Evolutionary conservation across 2,797 vertebrate species (phyloP).

Genomic region (Phalloptychus januarius): DNA sequence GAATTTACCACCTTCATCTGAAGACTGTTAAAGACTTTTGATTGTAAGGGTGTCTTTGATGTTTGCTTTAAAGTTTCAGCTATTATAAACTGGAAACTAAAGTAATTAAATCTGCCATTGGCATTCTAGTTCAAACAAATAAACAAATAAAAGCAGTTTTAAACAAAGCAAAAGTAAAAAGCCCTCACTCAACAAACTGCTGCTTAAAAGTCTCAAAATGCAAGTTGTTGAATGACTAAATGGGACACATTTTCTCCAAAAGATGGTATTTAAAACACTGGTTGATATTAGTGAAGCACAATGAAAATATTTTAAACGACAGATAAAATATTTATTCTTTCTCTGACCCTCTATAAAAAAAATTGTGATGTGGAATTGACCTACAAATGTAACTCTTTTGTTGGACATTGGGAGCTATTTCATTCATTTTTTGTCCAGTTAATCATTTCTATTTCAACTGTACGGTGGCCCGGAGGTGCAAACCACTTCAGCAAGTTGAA

Average conservation of each 20-base stretch:
- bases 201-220: background rate
- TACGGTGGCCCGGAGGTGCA: no score
- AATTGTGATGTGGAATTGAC: background rate
- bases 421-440: background rate
- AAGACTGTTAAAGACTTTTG: background rate
- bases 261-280: background rate
- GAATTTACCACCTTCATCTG: slow-evolving; percentile 26
- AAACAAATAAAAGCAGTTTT: background rate
- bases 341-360: background rate
- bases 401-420: background rate
- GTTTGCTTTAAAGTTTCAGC: slow-evolving; percentile 3
- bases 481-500: no score
- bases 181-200: background rate
- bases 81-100: background rate
- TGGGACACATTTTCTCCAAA: background rate
- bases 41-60: background rate
- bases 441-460: background rate
- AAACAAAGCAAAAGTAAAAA: background rate
- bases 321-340: background rate
- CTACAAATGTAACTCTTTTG: background rate
- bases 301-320: background rate
- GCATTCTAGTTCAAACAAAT: background rate
- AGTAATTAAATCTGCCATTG: background rate
- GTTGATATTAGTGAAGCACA: background rate
- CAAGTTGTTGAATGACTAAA: background rate